Percentiles rank a stretch among this genome's conserved stretches.
These are phyloP conservation scores for Dermatemys mawii DNA, from an alignment of 2,113 vertebrate species.

Conservation along the genomic window DNA sequence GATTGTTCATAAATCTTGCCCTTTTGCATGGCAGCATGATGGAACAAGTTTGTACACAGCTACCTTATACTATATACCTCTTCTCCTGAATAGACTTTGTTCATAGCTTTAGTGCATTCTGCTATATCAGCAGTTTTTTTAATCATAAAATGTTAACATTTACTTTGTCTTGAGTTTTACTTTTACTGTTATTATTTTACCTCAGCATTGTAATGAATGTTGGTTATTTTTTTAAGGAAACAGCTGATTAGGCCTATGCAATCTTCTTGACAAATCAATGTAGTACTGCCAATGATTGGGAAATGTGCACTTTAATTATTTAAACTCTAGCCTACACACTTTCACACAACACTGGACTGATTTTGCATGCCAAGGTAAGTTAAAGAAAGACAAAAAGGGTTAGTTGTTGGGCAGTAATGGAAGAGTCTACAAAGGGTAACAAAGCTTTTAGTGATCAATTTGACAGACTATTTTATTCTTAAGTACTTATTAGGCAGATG, in stretches of 20 bases:
- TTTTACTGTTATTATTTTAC: constrained; percentile 25
- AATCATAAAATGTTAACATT: not conserved
- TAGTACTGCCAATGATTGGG: not conserved
- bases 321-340: constrained; percentile 6
- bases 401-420: constrained; percentile 41
- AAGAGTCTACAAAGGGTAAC: constrained; percentile 15
- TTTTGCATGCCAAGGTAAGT: constrained; percentile 46
- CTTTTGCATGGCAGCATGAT: not conserved
- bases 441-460: constrained; percentile 46
- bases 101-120: not conserved
- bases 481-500: constrained; percentile 47
- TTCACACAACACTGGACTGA: constrained; percentile 26
- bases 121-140: constrained; percentile 8
- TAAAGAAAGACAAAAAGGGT: constrained; percentile 53
- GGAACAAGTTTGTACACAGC: not conserved
- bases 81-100: not conserved
- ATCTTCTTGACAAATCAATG: constrained; percentile 54
- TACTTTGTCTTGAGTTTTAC: not conserved
- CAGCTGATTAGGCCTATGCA: constrained; percentile 27
- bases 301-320: constrained; percentile 51
- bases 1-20: not conserved
- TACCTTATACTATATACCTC: not conserved
- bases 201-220: not conserved
- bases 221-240: constrained; percentile 10
- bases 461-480: constrained; percentile 40